Conservation (phyloP, 2,113 vertebrate species). For the Pelobates fuscus region DNA sequence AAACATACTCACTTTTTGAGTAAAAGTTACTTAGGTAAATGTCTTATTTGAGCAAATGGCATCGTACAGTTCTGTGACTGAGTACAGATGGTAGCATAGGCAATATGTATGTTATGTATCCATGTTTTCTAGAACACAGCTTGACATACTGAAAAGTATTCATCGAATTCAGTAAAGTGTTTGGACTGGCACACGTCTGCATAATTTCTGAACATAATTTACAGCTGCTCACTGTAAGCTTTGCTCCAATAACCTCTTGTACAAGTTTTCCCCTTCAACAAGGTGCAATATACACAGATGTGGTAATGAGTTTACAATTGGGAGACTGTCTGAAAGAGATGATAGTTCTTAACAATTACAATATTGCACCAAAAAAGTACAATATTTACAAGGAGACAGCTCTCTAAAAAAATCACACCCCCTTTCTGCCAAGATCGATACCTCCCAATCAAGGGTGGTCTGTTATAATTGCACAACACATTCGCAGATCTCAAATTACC, state of each 20-base stretch:
- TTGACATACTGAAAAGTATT: constrained; percentile 4
- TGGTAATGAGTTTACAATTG: too few relatives aligned
- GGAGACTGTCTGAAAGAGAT: too few relatives aligned
- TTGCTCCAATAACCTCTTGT: not conserved
- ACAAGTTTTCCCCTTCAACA: not conserved
- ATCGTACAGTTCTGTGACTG: not conserved
- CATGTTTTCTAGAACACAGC: not conserved
- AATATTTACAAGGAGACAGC: too few relatives aligned
- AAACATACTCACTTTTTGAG: not conserved
- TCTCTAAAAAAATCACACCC: too few relatives aligned
- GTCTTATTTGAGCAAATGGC: not conserved
- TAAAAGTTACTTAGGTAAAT: not conserved
- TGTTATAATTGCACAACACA: too few relatives aligned
- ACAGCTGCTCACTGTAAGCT: constrained; percentile 1
- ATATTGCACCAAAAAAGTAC: too few relatives aligned
- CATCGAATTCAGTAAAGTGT: constrained; percentile 3
- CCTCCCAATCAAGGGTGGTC: too few relatives aligned
- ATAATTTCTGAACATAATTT: not conserved
- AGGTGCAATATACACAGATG: not conserved
- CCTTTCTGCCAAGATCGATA: too few relatives aligned
- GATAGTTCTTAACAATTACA: too few relatives aligned
- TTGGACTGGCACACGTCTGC: constrained; percentile 4
- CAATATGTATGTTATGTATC: not conserved
- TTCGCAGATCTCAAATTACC: too few relatives aligned
- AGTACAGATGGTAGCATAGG: not conserved